Evolutionary conservation across 1,140 invertebrate species (phyloP).

Genomic region (Solenopsis fugax): DNA sequence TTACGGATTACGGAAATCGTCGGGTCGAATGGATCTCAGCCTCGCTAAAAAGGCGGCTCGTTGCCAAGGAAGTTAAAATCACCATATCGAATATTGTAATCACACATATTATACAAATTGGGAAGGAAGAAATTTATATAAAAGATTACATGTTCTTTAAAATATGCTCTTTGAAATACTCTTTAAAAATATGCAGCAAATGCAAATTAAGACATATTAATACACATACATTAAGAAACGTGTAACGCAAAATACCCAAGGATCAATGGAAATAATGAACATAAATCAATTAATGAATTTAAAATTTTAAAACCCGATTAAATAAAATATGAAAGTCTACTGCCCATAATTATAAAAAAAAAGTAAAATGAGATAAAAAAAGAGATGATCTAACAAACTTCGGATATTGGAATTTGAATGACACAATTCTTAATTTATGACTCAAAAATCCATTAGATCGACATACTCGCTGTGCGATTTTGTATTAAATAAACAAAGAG

Average conservation of each 20-base stretch:
- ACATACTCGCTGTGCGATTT: neutral
- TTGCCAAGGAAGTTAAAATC: slow-evolving; percentile 29
- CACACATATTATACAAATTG: slow-evolving; percentile 23
- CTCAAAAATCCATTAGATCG: neutral
- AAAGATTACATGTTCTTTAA: neutral
- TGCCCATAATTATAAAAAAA: neutral
- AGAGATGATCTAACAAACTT: neutral
- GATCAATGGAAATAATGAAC: neutral
- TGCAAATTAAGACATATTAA: neutral
- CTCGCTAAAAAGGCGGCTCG: slow-evolving; percentile 26
- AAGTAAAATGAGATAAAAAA: neutral
- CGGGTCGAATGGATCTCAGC: slow-evolving; percentile 9
- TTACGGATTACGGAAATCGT: slow-evolving; percentile 60
- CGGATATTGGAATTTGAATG: neutral
- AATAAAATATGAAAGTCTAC: neutral
- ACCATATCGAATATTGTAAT: slow-evolving; percentile 19
- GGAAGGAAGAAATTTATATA: neutral
- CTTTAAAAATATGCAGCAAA: neutral
- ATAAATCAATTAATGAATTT: neutral
- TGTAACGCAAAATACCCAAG: neutral
- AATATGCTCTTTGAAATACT: neutral
- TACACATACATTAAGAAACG: neutral
- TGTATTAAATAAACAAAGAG: slow-evolving; percentile 39
- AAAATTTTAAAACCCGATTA: neutral
- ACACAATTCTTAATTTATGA: neutral